Base-by-base conservation (phyloP, 2,888 invertebrate genomes). In the Amorpha juglandis region DNA sequence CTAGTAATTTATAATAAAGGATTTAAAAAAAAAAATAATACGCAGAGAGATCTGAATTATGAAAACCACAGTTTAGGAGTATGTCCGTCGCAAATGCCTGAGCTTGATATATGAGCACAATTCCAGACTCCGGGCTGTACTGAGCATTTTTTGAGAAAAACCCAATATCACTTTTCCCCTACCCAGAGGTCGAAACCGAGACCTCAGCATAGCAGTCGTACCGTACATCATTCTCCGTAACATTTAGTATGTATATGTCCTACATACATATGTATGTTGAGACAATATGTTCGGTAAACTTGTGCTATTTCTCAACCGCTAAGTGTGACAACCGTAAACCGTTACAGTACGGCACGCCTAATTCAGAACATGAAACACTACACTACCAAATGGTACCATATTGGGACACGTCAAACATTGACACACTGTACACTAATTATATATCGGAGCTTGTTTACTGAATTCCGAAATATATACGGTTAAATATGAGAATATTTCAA, bases 291-390 rank as follows among this genome's bases (percentile, higher is more conserved):
- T 19, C 8, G 9, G 19, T 9, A 50, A 50, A 19, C n/a, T 16
- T 2, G 12, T 47, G n/a, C 48, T 48, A 48, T 48, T 48, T 48
- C 48, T 16, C 16, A 48, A 48, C 16, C 11, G 35, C 38, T 58
- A 58, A 58, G 6, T 42, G 42, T 38, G 19, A 19, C 19, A 19
- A 58, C 58, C 58, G 58, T 58, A 11, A 19, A 58, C 58, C 58
- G 58, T 58, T 58, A 58, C 19, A 45, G 45, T 38, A 27, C 7
- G n/a, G 9, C 12, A 42, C 19, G 16, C 38, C 42, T 19, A 21
- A 58, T 58, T 38, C 16, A 38, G 58, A 38, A 12, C 58, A 58
- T 21, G 58, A 58, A 58, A 58, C 58, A 58, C 42, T 58, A 58
- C 55, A 55, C 27, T 27, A 27, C 58, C 42, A 12, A 58, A 58